Evolutionary conservation across 2,113 vertebrate species (phyloP).

Genomic region (Lynx canadensis): DNA sequence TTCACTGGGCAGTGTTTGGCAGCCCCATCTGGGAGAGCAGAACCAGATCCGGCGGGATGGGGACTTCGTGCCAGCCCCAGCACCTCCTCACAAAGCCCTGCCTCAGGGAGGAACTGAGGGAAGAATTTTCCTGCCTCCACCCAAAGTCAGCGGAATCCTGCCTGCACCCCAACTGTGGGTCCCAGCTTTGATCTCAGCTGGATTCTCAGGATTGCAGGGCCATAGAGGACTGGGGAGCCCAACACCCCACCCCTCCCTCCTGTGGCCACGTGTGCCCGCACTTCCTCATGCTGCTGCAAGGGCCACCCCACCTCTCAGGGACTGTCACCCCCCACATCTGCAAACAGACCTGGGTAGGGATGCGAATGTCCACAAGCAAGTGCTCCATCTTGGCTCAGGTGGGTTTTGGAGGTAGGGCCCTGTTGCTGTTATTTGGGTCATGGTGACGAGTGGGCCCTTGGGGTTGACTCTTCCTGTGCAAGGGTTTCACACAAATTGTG

Average conservation of each 20-base stretch:
- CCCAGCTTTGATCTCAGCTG: not conserved
- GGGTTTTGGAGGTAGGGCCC: not conserved
- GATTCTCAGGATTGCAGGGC: not conserved
- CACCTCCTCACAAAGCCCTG: conserved; percentile 80
- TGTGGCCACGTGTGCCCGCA: fast-evolving
- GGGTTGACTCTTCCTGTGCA: not conserved
- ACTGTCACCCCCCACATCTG: not conserved
- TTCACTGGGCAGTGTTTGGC: conserved; percentile 53
- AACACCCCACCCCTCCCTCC: no score
- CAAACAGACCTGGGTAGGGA: not conserved
- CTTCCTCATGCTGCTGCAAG: not conserved
- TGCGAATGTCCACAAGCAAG: not conserved
- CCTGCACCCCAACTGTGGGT: not conserved
- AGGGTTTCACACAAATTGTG: not conserved
- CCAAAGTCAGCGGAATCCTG: not conserved
- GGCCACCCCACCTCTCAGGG: not conserved
- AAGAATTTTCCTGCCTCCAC: conserved; percentile 61
- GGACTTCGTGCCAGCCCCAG: conserved; percentile 51
- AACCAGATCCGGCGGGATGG: conserved; percentile 49
- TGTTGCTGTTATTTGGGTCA: not conserved
- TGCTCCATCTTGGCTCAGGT: not conserved
- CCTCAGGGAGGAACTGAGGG: conserved; percentile 61
- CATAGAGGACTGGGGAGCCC: not conserved
- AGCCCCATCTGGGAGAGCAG: not conserved
- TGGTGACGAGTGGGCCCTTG: not conserved